Evolutionary conservation across 2,113 vertebrate genomes (phyloP).

Genomic region (Triplophysa dalaica): DNA sequence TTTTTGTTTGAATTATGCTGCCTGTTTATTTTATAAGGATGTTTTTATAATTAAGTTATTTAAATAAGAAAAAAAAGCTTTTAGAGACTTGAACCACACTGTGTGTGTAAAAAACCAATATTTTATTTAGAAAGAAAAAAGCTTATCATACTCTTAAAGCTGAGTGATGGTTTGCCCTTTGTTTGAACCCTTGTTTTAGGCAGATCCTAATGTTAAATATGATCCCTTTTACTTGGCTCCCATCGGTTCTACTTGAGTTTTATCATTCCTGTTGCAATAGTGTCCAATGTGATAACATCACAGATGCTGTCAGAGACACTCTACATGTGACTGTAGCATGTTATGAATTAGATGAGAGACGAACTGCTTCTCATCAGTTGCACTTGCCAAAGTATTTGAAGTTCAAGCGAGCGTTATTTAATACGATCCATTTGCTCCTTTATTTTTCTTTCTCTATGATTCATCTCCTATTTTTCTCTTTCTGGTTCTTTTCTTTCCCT

Average conservation of each 20-base stretch:
- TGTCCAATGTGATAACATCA: background rate
- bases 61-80: too few relatives aligned
- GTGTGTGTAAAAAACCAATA: too few relatives aligned
- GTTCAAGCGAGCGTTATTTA: background rate
- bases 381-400: background rate
- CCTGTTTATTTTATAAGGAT: too few relatives aligned
- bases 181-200: background rate
- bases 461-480: background rate
- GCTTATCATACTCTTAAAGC: too few relatives aligned
- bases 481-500: background rate
- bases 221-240: background rate
- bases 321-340: background rate
- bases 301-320: background rate
- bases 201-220: background rate
- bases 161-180: too few relatives aligned
- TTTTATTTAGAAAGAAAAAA: too few relatives aligned
- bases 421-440: conserved; percentile 1
- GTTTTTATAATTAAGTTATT: too few relatives aligned
- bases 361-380: background rate
- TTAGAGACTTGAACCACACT: too few relatives aligned
- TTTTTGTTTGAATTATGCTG: too few relatives aligned
- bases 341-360: background rate
- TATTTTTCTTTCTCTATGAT: background rate
- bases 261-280: background rate
- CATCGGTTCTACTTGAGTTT: background rate